Conservation (phyloP, 2,888 invertebrate species). For the Lasioglossum morio region DNA sequence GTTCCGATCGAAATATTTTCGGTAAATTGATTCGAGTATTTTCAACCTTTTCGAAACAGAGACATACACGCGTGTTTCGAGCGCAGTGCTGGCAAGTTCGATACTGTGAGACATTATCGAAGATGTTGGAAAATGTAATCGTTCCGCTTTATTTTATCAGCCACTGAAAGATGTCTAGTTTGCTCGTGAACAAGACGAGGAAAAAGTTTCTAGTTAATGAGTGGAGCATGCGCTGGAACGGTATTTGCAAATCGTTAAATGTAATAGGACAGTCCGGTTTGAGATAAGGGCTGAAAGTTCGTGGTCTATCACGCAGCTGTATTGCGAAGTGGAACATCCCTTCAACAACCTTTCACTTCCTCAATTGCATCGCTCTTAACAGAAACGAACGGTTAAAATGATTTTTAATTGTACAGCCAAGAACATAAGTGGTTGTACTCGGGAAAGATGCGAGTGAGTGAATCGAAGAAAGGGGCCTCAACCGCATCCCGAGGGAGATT, state of each 20-base stretch:
- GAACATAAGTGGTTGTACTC: too few relatives aligned
- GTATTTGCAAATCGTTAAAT: conserved; percentile 82
- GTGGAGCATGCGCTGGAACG: conserved; percentile 74
- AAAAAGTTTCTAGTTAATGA: conserved; percentile 78
- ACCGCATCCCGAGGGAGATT: too few relatives aligned
- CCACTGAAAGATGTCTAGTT: conserved; percentile 75
- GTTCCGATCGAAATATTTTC: neutral
- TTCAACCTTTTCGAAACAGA: neutral
- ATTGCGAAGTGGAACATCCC: neutral
- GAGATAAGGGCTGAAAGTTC: conserved; percentile 49
- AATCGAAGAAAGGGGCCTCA: too few relatives aligned
- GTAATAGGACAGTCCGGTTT: conserved; percentile 65
- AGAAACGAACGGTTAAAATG: neutral
- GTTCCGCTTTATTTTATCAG: neutral
- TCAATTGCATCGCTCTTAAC: neutral
- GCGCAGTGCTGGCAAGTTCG: neutral
- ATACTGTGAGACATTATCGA: neutral
- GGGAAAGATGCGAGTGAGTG: too few relatives aligned
- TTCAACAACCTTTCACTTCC: neutral
- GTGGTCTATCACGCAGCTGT: conserved; percentile 5
- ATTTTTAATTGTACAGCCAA: too few relatives aligned
- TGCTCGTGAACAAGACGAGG: conserved; percentile 71
- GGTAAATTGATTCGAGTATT: neutral
- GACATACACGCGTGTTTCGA: neutral
- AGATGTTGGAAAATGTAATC: neutral